Percentiles rank a stretch among this genome's conserved stretches.
phyloP scores from a whole-genome alignment of 1,140 invertebrate species.

The Lasioglossum albipes region DNA sequence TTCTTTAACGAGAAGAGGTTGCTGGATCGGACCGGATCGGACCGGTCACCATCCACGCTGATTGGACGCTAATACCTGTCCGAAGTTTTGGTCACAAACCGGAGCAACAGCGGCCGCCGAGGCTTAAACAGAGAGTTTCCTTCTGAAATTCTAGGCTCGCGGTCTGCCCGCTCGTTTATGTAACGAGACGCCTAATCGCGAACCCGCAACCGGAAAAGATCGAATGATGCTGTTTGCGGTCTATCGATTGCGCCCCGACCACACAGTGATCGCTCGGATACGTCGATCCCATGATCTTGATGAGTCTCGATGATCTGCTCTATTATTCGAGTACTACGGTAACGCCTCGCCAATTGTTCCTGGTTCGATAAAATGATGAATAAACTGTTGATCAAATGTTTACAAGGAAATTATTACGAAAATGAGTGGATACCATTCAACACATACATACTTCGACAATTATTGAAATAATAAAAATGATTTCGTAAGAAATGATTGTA shows the following conservation, averaged over 20 bases:
- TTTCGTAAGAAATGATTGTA: too few species aligned
- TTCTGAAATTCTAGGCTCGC: slow-evolving; percentile 31
- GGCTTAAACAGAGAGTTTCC: slow-evolving; percentile 22
- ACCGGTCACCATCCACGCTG: slow-evolving; percentile 13
- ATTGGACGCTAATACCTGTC: slow-evolving; percentile 30
- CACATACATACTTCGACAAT: too few species aligned
- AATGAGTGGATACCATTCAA: too few species aligned
- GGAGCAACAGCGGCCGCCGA: background rate
- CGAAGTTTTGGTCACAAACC: slow-evolving; percentile 27
- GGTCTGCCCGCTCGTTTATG: slow-evolving; percentile 14
- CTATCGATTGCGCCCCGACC: slow-evolving; percentile 8
- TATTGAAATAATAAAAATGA: too few species aligned
- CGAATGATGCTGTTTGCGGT: slow-evolving; percentile 11
- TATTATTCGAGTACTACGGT: background rate
- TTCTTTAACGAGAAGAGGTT: slow-evolving; percentile 44
- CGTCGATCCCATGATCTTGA: background rate
- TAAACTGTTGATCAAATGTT: too few species aligned
- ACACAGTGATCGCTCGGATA: too few species aligned
- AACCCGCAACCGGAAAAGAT: slow-evolving; percentile 10
- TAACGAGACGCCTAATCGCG: slow-evolving; percentile 1
- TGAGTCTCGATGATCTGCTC: background rate
- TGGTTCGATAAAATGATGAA: too few species aligned
- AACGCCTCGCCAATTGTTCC: background rate
- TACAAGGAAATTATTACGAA: too few species aligned
- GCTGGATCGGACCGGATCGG: slow-evolving; percentile 10